Conservation (phyloP, 2,113 vertebrate genomes). For the Lethenteron camtschaticum region DNA sequence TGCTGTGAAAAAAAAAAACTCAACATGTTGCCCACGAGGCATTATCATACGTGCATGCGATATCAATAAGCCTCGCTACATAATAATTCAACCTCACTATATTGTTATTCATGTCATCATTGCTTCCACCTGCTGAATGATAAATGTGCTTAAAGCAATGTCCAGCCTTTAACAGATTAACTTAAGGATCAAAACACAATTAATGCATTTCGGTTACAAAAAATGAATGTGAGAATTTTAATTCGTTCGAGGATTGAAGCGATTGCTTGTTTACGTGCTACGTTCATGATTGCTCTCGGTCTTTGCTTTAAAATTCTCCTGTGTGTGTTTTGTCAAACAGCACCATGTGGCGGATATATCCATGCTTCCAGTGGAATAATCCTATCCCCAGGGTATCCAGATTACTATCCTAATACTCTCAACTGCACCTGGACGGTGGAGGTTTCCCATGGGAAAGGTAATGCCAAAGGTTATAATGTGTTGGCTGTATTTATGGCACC, state of each 20-base stretch:
- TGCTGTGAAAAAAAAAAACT: too few species aligned
- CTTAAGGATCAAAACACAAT: neutral
- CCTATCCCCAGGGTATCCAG: constrained; percentile 82
- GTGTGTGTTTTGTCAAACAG: constrained; percentile 17
- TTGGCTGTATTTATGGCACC: too few species aligned
- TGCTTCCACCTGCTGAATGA: too few species aligned
- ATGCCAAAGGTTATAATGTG: constrained; percentile 11
- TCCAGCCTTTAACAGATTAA: too few species aligned
- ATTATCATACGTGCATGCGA: too few species aligned
- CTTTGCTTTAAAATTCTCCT: neutral
- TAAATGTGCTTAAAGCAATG: too few species aligned
- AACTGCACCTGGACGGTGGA: constrained; percentile 96
- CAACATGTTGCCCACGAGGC: too few species aligned
- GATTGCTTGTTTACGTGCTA: neutral
- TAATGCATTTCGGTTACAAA: neutral
- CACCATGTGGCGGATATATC: constrained; percentile 84
- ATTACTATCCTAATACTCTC: constrained; percentile 94
- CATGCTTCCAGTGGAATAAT: constrained; percentile 72
- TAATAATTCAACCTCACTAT: too few species aligned
- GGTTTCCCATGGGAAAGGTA: constrained; percentile 90
- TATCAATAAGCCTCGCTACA: too few species aligned
- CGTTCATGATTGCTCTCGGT: neutral
- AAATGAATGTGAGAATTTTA: neutral
- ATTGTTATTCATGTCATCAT: too few species aligned
- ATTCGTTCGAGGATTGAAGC: constrained; percentile 1